Base-by-base conservation (phyloP, 2,888 invertebrate species). In the Clostera curtula region DNA sequence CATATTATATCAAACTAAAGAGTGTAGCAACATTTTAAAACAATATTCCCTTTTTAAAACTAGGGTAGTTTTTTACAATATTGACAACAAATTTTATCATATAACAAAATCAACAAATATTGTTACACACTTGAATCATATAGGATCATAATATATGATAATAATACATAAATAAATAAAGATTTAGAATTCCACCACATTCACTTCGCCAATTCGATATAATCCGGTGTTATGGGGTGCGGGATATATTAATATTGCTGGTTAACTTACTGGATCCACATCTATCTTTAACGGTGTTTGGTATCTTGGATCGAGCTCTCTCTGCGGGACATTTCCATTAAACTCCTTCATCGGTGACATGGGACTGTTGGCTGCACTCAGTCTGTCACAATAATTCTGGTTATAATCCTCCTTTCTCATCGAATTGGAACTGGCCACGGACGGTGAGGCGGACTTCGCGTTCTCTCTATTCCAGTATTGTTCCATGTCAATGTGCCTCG, bases 251-350 rank as follows among this genome's bases (percentile, higher is more conserved):
- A 35, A 40, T 42, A 41, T 43, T 37, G 43, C 34, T 42, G 31
- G 25, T 40, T 33, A 40, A 86, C 86, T 85, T 83, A 92, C 92
- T 55, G 89, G 87, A 73, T 91, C 90, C 34, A 92, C 87, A 53
- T 90, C 87, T 34, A 92, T 83, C 36, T 85, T 80, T 41, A 92
- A 77, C 12, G 88, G 88, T 27, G 71, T 77, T 43, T 73, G 64
- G 63, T 86, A 74, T 56, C 70, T 61, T 9, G 70, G 48, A 39
- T 82, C 72, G 9, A 70, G 36, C 6, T 60, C 57, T 40, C 63
- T 59, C 49, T 62, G 66, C 9, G 65, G 53, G 14, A 64, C 39
- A 36, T 79, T 84, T 11, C 85, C 84, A 41, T 84, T 83, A 43
- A 60, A 70, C 29, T 73, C 74, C 22, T 60, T 64, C 25, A 61